phyloP scores from a whole-genome alignment of 2,797 vertebrate genomes.

The Sorex maritimensis region DNA sequence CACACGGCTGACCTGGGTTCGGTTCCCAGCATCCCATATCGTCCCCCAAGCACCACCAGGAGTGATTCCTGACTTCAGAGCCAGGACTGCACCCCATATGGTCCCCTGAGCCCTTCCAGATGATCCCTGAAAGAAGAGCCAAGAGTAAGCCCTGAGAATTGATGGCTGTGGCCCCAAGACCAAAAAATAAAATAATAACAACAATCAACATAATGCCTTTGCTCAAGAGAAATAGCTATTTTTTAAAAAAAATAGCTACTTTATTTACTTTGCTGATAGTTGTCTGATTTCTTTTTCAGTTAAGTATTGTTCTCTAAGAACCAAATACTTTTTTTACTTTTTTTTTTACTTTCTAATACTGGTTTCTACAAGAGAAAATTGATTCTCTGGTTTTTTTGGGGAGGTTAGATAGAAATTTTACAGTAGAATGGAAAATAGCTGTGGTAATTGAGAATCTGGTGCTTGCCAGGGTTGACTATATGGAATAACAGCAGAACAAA shows the following conservation, averaged over 20 bases:
- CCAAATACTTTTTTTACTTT: neutral
- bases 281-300: slow-evolving; percentile 46
- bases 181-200: no score
- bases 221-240: no score
- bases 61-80: no score
- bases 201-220: no score
- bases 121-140: no score
- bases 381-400: slow-evolving; percentile 15
- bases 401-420: neutral
- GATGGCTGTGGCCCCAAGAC: no score
- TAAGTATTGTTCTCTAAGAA: slow-evolving; percentile 40
- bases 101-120: no score
- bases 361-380: slow-evolving; percentile 24
- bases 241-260: neutral
- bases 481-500: neutral
- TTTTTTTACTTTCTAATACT: slow-evolving; percentile 9
- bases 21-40: no score
- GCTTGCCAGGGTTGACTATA: neutral
- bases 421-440: neutral
- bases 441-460: neutral
- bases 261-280: slow-evolving; percentile 49
- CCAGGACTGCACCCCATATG: no score
- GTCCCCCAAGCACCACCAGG: no score
- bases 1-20: no score
- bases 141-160: no score